Base-by-base conservation (phyloP, 2,113 vertebrate genomes). In the Sialia sialis region DNA sequence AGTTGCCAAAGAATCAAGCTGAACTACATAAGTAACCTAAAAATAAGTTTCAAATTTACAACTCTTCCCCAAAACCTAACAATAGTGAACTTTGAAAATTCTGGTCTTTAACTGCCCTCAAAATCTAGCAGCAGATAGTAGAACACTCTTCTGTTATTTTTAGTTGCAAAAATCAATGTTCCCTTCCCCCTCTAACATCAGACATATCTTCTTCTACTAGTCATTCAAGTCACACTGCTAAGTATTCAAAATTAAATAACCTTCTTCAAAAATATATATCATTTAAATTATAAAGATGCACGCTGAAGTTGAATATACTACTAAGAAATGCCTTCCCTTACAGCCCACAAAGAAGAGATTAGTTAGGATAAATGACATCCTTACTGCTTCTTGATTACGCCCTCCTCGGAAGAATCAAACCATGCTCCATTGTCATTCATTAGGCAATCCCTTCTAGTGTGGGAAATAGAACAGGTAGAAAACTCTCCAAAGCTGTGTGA, bases 231-330 rank as follows among this genome's bases (percentile, higher is more conserved):
- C 72, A 23, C 49, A 84, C 32, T 26, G 1, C 3, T 43, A 75
- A 84, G 22, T 48, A 89, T 49, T 94, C 55, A 62, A 56, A 92
- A 87, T 79, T 58, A 72, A 51, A 89, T 69, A 89, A 88, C 12
- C 30, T 73, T 90, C 78, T 93, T 84, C 64, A 75, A 95, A 96
- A 94, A 87, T 34, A 34, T 12, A 4, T 62, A 84, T 76, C 95
- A 81, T 84, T 79, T 80, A 46, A 95, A 95, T 94, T 68, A 78
- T 29, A 64, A 94, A 92, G 48, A 90, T 72, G 30, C 62, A 85
- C 74, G 46, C 87, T 94, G 92, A 97, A 94, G 83, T 90, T 95
- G 43, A 97, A 91, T 7, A 43, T 75, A 55, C 54, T 91, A 94
- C 52, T 63, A 86, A 68, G 75, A 88, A 96, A 96, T 74, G 38